Evolutionary conservation across 1,140 invertebrate species (phyloP).

Genomic region (Scaptomyza pallida): DNA sequence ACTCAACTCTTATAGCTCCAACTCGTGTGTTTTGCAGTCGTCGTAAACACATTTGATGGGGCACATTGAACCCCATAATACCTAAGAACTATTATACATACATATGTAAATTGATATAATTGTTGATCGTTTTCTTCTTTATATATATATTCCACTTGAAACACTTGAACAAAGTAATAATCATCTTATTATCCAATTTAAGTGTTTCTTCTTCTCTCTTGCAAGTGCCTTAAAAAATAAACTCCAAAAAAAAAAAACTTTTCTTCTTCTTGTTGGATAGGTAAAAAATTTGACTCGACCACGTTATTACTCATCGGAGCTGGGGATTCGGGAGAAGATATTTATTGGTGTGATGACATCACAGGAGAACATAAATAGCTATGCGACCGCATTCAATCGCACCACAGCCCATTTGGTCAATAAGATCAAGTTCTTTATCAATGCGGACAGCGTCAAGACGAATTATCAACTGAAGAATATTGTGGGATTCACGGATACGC

Average conservation of each 20-base stretch:
- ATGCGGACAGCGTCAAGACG: slow-evolving; percentile 87
- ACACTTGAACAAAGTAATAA: too few species aligned
- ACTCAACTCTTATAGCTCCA: too few species aligned
- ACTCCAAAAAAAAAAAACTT: neutral
- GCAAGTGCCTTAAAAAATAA: too few species aligned
- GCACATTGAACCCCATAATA: too few species aligned
- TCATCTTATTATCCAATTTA: too few species aligned
- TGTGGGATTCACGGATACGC: slow-evolving; percentile 91
- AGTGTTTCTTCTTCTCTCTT: too few species aligned
- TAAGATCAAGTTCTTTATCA: slow-evolving; percentile 91
- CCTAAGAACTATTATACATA: too few species aligned
- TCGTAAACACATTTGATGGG: too few species aligned
- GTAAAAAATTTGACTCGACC: slow-evolving; percentile 88
- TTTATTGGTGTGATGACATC: slow-evolving; percentile 93
- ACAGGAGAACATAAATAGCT: slow-evolving; percentile 88
- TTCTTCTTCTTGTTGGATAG: slow-evolving; percentile 23
- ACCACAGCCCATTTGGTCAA: slow-evolving; percentile 91
- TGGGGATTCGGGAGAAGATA: slow-evolving; percentile 95
- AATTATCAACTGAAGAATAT: slow-evolving; percentile 90
- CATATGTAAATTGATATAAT: too few species aligned
- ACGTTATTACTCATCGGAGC: slow-evolving; percentile 95
- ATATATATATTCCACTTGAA: too few species aligned
- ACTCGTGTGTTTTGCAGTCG: too few species aligned
- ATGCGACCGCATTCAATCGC: slow-evolving; percentile 91
- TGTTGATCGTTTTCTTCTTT: too few species aligned